Evolutionary conservation across 1,140 invertebrate species (phyloP), one percentile per base, ranked within the genome.

Genomic region (Helicorthomorpha holstii): DNA sequence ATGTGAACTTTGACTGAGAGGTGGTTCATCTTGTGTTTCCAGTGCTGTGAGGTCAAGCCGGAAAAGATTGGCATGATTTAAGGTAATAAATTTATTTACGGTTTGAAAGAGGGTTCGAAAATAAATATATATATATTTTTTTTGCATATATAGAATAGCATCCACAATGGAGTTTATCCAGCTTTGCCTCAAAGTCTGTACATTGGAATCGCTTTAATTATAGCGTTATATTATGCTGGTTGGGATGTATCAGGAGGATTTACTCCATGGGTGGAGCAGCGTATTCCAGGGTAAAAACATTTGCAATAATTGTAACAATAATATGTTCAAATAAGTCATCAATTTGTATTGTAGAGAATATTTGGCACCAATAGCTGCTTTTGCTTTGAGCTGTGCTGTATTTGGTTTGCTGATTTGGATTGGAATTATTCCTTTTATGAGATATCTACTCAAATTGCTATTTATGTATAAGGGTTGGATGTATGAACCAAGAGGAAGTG

Each of bases 381-480:
- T 16, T 34, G 29, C 29, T 7, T 34, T 34, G 29, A 80, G 81
- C 48, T 86, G 84, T 58, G 69, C 79, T 16, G 59, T 87, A 48
- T 76, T 81, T 44, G 82, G 83, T 10, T 63, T 85, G 12, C 62
- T 77, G 3, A 64, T 87, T 50, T 94, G 89, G 89, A 69, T 91
- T 1, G 66, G 76, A 2, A 77, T 84, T 14, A 84, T 93, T 59
- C 82, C 84, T 60, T 68, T 78, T 0, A 76, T 91, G 63, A 76
- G 89, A 49, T 92, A 94, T 59, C 73, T 77, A 0, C 74, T 98
- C 1, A 93, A 92, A 70, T 57, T 86, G 26, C 70, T 98, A 29
- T 79, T 96, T 19, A 83, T 85, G 65, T 97, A 98, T 73, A 93
- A 96, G 75, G 90, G 75, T 54, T 98, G 94, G 94, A 95, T 98